Percentiles rank a stretch among this genome's conserved stretches.
Conservation (phyloP, 2,797 vertebrate genomes). For the Oryzias dopingdopingensis region DNA sequence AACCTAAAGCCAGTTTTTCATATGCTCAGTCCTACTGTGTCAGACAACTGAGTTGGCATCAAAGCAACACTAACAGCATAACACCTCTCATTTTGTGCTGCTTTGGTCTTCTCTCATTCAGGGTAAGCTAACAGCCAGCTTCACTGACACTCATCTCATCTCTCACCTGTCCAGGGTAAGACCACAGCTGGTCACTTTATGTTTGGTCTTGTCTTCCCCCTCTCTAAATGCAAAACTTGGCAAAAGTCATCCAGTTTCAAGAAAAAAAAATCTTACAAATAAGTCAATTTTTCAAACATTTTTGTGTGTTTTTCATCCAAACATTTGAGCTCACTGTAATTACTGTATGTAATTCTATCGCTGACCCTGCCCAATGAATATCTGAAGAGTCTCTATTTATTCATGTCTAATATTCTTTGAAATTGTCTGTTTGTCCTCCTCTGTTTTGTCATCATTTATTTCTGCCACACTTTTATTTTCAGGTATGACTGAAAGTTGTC, state of each 20-base stretch:
- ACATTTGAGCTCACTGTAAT: no score
- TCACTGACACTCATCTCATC: conserved; percentile 67
- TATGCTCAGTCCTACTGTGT: neutral
- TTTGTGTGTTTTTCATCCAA: no score
- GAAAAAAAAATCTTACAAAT: neutral
- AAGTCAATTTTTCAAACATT: no score
- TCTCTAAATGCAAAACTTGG: neutral
- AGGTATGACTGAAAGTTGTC: conserved; percentile 57
- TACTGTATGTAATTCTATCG: no score
- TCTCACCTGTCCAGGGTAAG: conserved; percentile 72
- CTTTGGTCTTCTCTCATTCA: conserved; percentile 75
- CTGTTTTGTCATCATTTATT: conserved; percentile 32
- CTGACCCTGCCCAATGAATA: conserved; percentile 23
- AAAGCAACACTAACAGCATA: conserved; percentile 26
- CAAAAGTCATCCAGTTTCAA: neutral
- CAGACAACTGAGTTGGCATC: conserved; percentile 35
- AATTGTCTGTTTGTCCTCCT: conserved; percentile 25
- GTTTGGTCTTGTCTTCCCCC: conserved; percentile 26
- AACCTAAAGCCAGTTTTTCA: neutral
- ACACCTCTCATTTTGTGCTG: conserved; percentile 56
- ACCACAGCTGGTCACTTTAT: conserved; percentile 55
- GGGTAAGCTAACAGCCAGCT: conserved; percentile 71
- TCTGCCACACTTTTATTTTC: conserved; percentile 55
- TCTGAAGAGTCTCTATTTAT: conserved; percentile 24
- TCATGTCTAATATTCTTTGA: conserved; percentile 15